phyloP scores from a whole-genome alignment of 2,113 vertebrate species.

The Oxygymnocypris stewartii region DNA sequence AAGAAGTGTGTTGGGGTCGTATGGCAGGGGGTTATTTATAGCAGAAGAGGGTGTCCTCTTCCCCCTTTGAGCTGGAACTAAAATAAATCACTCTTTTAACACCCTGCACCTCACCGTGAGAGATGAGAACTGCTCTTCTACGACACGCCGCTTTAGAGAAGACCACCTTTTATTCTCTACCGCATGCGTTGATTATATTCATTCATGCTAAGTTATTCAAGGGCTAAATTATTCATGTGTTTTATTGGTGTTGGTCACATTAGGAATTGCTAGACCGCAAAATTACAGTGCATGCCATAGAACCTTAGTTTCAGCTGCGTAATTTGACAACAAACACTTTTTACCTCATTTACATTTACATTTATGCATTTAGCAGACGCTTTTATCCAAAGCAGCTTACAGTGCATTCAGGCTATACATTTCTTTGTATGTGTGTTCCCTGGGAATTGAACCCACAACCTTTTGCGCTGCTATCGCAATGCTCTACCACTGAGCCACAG shows the following conservation, averaged over 20 bases:
- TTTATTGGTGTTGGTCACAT: neutral
- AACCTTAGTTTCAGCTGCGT: neutral
- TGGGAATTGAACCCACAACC: too few relatives aligned
- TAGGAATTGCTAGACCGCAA: neutral
- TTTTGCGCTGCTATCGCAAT: too few relatives aligned
- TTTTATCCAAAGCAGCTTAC: too few relatives aligned
- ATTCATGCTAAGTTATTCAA: neutral
- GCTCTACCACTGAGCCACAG: too few relatives aligned
- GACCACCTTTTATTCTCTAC: constrained; percentile 1
- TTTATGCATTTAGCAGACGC: too few relatives aligned
- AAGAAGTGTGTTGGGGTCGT: constrained; percentile 39
- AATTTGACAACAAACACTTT: neutral
- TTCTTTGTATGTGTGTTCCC: too few relatives aligned
- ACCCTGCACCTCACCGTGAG: constrained; percentile 52
- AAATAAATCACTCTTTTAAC: constrained; percentile 65
- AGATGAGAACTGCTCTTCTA: constrained; percentile 36
- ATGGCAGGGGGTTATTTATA: constrained; percentile 60
- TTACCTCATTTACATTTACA: too few relatives aligned
- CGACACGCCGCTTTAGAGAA: constrained; percentile 24
- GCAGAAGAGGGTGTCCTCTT: constrained; percentile 46
- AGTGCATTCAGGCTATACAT: too few relatives aligned
- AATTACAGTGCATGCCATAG: neutral
- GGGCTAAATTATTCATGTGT: neutral
- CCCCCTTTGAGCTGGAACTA: constrained; percentile 41
- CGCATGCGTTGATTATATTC: neutral